These are phyloP conservation scores for Papilio helenus DNA, from an alignment of 1,140 invertebrate species.

Conservation along the genomic window DNA sequence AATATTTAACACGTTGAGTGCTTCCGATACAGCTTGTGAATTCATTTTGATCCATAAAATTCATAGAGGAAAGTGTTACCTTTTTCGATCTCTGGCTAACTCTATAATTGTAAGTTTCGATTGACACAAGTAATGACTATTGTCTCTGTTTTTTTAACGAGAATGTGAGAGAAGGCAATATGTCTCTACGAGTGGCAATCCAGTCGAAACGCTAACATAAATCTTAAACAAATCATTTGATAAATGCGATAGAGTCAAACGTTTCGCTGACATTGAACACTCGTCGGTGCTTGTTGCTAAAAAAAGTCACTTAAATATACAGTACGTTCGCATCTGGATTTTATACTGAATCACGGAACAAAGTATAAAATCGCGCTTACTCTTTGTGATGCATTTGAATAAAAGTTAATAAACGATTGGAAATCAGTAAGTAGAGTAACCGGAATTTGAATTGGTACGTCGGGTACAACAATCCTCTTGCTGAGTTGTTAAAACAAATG, in stretches of 20 bases:
- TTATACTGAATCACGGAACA: not conserved
- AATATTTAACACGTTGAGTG: too few relatives aligned
- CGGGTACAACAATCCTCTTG: too few relatives aligned
- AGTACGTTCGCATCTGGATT: not conserved
- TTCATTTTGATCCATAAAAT: too few relatives aligned
- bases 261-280: not conserved
- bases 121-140: not conserved
- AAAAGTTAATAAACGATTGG: not conserved
- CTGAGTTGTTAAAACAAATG: too few relatives aligned
- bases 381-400: not conserved
- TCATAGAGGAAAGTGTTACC: too few relatives aligned
- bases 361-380: not conserved
- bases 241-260: slow-evolving; percentile 6
- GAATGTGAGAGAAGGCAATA: too few relatives aligned
- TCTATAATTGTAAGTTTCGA: not conserved
- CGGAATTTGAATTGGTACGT: not conserved
- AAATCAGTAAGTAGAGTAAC: not conserved
- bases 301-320: not conserved
- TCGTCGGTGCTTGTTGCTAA: not conserved
- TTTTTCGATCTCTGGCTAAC: too few relatives aligned
- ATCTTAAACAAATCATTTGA: not conserved
- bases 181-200: too few relatives aligned
- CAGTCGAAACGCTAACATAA: too few relatives aligned
- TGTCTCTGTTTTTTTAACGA: too few relatives aligned
- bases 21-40: too few relatives aligned